Conservation (phyloP, 2,888 invertebrate species). For the Athalia cordata region DNA sequence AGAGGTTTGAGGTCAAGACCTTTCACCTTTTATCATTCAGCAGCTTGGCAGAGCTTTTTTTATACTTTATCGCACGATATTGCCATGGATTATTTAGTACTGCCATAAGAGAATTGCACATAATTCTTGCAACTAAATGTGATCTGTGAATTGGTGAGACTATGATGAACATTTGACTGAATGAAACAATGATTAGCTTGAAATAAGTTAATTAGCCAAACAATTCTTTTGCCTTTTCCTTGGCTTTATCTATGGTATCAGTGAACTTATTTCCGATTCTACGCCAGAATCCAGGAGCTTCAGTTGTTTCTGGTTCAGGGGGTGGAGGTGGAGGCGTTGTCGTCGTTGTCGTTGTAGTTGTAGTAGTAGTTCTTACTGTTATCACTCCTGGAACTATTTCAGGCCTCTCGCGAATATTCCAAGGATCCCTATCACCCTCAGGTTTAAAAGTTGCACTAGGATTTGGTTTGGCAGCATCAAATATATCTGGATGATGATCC, state of each 20-base stretch:
- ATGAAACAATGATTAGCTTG: too few relatives aligned
- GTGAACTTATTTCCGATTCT: constrained; percentile 76
- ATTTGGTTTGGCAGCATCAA: constrained; percentile 56
- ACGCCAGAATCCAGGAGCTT: constrained; percentile 77
- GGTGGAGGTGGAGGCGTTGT: constrained; percentile 56
- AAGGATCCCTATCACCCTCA: constrained; percentile 55
- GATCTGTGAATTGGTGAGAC: too few relatives aligned
- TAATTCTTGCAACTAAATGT: too few relatives aligned
- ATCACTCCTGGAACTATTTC: constrained; percentile 23
- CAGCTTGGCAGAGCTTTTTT: too few relatives aligned
- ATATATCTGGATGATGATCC: constrained; percentile 56
- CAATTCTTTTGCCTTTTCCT: constrained; percentile 75
- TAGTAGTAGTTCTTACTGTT: constrained; percentile 39
- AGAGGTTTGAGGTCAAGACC: too few relatives aligned
- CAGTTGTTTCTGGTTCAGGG: constrained; percentile 56
- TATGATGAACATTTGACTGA: too few relatives aligned
- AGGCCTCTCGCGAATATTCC: constrained; percentile 61
- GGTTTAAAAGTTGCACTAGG: constrained; percentile 62
- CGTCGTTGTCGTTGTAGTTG: constrained; percentile 50
- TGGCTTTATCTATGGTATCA: constrained; percentile 75
- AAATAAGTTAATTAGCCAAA: constrained; percentile 58
- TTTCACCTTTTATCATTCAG: too few relatives aligned
- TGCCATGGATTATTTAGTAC: too few relatives aligned
- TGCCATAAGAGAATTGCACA: too few relatives aligned
- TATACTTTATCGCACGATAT: too few relatives aligned